Base-by-base conservation (phyloP, 37 sponge, comb jelly and placozoan species). In the Beroe ovata region DNA sequence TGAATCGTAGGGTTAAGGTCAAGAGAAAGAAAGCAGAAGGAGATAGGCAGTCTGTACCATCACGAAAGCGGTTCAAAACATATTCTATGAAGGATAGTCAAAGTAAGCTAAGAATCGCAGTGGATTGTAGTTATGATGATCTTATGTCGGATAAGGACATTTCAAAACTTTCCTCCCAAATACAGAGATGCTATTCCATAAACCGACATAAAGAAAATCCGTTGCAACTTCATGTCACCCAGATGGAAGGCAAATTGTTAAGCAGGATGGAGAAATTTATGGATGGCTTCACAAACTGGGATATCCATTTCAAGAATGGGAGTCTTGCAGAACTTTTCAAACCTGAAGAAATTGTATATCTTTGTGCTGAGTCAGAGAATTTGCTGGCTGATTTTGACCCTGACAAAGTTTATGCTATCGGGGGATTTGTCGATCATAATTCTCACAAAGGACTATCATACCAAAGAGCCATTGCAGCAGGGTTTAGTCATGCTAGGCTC, bases 361-460 rank as follows among this genome's bases (percentile, higher is more conserved):
- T 77, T 1, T 77, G 84, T 77, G 84, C 84, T 40, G 84, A 77
- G 23, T 77, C 84, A 23, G 84, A 77, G 41, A 77, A 77, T 41
- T 42, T 42, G 42, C 38, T 77, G 8, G 18, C 84, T 23, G 26
- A 30, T 6, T 77, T 77, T 77, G 84, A 77, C 33, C 54, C 25
- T 40, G 33, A 35, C 25, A 77, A 77, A 40, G 33, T 40, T 40
- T 77, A 77, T 77, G 84, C 47, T 1, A 77, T 77, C 11, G 84
- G 84, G 8, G 84, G 84, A 26, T 77, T 77, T 77, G 84, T 77
- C n/a, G 84, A 77, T 77, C 84, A 77, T 23, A 77, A 77, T 41
- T 8, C 84, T 41, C 84, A 77, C 28, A 77, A 77, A 29, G 84
- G 84, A 14, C 25, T 77, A 6, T 30, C 84, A 0, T 77, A 77